Percentiles rank a stretch among this genome's conserved stretches.
These are phyloP conservation scores for Diprion similis DNA, from an alignment of 1,140 invertebrate species.

Conservation along the genomic window DNA sequence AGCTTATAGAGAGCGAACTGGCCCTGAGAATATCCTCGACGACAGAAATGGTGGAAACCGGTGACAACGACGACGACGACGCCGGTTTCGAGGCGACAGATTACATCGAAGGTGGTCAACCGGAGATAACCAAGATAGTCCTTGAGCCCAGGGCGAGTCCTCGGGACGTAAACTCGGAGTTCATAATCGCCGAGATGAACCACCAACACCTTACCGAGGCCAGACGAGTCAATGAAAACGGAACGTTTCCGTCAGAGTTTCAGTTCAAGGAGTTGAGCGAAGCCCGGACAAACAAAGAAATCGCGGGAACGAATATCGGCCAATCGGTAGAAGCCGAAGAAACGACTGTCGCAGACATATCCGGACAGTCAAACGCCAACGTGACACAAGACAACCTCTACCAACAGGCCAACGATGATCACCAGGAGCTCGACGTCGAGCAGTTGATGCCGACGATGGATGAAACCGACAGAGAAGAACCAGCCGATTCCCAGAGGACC, in stretches of 20 bases:
- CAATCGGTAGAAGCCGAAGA: constrained; percentile 13
- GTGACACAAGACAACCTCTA: neutral
- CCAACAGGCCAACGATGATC: neutral
- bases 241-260: constrained; percentile 31
- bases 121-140: constrained; percentile 44
- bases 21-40: constrained; percentile 52
- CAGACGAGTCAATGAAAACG: constrained; percentile 47
- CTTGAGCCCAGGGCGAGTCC: constrained; percentile 36
- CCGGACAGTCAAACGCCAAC: constrained; percentile 1
- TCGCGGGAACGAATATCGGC: neutral
- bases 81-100: neutral
- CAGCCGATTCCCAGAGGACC: neutral
- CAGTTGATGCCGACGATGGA: neutral
- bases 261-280: constrained; percentile 34
- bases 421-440: neutral
- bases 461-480: neutral
- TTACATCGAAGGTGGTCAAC: constrained; percentile 9
- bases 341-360: constrained; percentile 21
- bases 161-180: constrained; percentile 43
- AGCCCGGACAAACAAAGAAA: neutral
- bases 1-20: constrained; percentile 57
- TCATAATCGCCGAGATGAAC: constrained; percentile 48
- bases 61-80: constrained; percentile 22
- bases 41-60: constrained; percentile 22
- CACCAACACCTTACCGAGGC: constrained; percentile 44